A percentile compares a stretch with the other conserved stretches of the same genome.
phyloP scores from a whole-genome alignment of 1,140 invertebrate species.

The Drosophila bocqueti region DNA sequence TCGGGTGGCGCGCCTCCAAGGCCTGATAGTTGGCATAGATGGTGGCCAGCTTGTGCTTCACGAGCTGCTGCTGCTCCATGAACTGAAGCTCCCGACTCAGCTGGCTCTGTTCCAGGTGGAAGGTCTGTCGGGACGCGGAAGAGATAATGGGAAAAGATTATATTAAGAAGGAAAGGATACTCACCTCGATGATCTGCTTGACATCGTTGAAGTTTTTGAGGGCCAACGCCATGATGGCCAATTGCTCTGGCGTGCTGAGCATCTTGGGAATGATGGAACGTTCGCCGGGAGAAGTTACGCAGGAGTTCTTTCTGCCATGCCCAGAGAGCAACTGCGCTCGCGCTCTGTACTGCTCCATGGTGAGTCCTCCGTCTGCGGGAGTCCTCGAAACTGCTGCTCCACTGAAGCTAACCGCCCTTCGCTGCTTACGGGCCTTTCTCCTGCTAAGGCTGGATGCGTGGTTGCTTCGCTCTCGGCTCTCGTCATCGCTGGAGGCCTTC shows the following conservation, averaged over 20 bases:
- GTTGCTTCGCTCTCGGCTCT: conserved; percentile 68
- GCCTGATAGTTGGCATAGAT: conserved; percentile 73
- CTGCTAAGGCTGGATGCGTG: conserved; percentile 63
- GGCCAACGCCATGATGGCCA: conserved; percentile 78
- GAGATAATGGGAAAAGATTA: not conserved
- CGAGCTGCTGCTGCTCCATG: conserved; percentile 84
- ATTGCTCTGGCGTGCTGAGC: conserved; percentile 71
- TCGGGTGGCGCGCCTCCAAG: conserved; percentile 43
- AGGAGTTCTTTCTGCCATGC: conserved; percentile 1
- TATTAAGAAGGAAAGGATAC: not conserved
- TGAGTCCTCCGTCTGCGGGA: conserved; percentile 14
- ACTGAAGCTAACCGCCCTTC: conserved; percentile 70
- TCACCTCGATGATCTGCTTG: conserved; percentile 81
- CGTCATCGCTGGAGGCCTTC: conserved; percentile 79
- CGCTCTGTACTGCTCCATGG: conserved; percentile 43
- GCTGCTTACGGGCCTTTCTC: conserved; percentile 64
- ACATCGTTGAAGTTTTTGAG: conserved; percentile 78
- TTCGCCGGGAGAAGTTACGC: conserved; percentile 10
- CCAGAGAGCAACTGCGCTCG: conserved; percentile 33
- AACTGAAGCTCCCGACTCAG: conserved; percentile 85
- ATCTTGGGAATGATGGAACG: conserved; percentile 79
- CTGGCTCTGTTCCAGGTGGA: conserved; percentile 83
- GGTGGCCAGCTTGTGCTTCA: conserved; percentile 75
- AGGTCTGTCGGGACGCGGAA: conserved; percentile 79
- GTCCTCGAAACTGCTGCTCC: conserved; percentile 33